Percentiles rank a stretch among this genome's conserved stretches.
phyloP scores from a whole-genome alignment of 2,113 vertebrate species.

The Globicephala melas region DNA sequence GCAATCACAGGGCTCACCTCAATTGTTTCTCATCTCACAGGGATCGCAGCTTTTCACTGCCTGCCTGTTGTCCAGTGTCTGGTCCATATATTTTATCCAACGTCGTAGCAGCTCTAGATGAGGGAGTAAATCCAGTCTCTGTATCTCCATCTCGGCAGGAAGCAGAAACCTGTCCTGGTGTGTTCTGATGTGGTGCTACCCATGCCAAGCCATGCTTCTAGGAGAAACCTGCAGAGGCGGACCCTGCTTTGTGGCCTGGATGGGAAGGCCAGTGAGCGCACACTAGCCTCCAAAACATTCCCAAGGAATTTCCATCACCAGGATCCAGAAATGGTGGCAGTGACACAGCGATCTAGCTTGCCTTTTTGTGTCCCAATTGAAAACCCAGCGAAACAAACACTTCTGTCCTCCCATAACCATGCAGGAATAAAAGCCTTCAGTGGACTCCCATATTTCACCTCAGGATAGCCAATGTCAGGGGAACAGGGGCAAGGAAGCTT shows the following conservation, averaged over 20 bases:
- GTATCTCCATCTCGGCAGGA: neutral
- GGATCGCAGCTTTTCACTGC: neutral
- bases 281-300: neutral
- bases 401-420: slow-evolving; percentile 6
- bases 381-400: neutral
- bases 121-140: neutral
- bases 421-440: neutral
- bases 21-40: neutral
- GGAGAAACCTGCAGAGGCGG: neutral
- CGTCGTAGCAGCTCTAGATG: neutral
- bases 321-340: neutral
- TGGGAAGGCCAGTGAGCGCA: neutral
- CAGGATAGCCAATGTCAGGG: neutral
- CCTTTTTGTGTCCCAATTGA: neutral
- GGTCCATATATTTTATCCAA: neutral
- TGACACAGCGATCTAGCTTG: neutral
- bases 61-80: neutral
- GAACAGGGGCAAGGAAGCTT: neutral
- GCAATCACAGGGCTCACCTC: neutral
- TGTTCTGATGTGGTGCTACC: neutral
- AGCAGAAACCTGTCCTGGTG: neutral
- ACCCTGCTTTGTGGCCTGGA: neutral
- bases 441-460: neutral
- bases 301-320: neutral
- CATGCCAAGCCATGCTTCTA: neutral